Base-by-base conservation (phyloP, 1,140 invertebrate species). In the Apis cerana region DNA sequence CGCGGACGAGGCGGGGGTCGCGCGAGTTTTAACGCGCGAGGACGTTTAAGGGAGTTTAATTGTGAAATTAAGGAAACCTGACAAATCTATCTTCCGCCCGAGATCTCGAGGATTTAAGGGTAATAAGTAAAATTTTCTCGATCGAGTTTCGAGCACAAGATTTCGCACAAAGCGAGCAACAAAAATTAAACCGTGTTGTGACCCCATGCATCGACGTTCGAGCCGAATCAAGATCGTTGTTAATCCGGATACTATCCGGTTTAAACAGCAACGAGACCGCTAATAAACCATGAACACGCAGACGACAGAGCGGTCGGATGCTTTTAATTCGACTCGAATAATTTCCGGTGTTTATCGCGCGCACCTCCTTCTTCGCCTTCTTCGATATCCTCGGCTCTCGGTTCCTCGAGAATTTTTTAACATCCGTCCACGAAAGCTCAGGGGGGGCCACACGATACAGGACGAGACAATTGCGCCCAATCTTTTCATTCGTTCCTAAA, bases 381-480 rank as follows among this genome's bases (percentile, higher is more conserved):
- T 27, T 64, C 15, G 1, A 64, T 3, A 11, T 33, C 17, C 27
- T 4, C 62, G 21, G 12, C 12, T 72, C 67, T 72, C 67, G 15
- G 48, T 59, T 54, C 58, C n/a, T 54, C 19, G 74, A 74, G 67
- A n/a, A 64, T 82, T 58, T 65, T 58, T 64, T 82, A 65, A 82
- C 67, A 78, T 82, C 81, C 67, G 75, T 21, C 27, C 67, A 85
- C 82, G 80, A 84, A 88, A 68, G 48, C 68, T 27, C 1, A 27
- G 27, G 27, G 27, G 27, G 27, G 27, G 27, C 27, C 27, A 27
- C 27, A 1, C 89, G 84, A 89, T 89, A 91, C 90, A 91, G 90
- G 90, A 91, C 91, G 91, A 90, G 90, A 89, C 91, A 91, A 91
- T 91, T 91, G 91, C 84, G 89, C 84, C 86, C 88, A 91, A 91